phyloP scores from a whole-genome alignment of 1,140 invertebrate genomes.

The Phortica variegata region DNA sequence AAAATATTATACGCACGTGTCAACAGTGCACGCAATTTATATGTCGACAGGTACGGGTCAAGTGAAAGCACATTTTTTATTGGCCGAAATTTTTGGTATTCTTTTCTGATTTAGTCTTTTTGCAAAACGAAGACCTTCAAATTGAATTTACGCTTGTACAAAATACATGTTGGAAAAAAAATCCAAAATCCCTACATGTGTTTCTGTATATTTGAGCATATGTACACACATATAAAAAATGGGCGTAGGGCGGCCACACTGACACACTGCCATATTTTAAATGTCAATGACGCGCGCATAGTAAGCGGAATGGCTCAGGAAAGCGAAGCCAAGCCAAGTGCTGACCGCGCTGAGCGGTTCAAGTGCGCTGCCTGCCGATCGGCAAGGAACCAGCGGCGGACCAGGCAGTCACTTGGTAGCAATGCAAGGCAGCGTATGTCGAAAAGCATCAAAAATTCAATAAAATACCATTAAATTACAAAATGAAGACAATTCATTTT shows the following conservation, averaged over 20 bases:
- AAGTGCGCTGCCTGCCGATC: slow-evolving; percentile 1
- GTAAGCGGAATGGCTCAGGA: background rate
- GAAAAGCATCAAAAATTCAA: slow-evolving; percentile 48
- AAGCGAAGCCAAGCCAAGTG: slow-evolving; percentile 12
- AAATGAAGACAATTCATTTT: slow-evolving; percentile 55
- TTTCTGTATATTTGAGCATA: slow-evolving; percentile 11
- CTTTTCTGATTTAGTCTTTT: slow-evolving; percentile 20
- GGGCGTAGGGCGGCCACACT: slow-evolving; percentile 51
- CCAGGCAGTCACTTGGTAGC: too few relatives aligned
- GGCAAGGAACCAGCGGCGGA: slow-evolving; percentile 42
- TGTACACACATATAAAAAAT: slow-evolving; percentile 27
- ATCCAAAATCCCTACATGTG: slow-evolving; percentile 26
- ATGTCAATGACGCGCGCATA: slow-evolving; percentile 29
- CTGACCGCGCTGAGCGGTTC: background rate
- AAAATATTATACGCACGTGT: slow-evolving; percentile 54
- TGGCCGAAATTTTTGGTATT: too few relatives aligned
- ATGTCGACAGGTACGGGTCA: slow-evolving; percentile 51
- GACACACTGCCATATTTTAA: slow-evolving; percentile 56
- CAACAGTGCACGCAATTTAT: slow-evolving; percentile 51
- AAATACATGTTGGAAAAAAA: slow-evolving; percentile 42
- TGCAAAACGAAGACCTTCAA: slow-evolving; percentile 36
- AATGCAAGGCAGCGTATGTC: slow-evolving; percentile 29
- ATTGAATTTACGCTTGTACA: slow-evolving; percentile 45
- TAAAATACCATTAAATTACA: slow-evolving; percentile 56
- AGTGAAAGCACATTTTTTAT: slow-evolving; percentile 50